phyloP scores from a whole-genome alignment of 2,113 vertebrate species.

The Emberiza fucata region DNA sequence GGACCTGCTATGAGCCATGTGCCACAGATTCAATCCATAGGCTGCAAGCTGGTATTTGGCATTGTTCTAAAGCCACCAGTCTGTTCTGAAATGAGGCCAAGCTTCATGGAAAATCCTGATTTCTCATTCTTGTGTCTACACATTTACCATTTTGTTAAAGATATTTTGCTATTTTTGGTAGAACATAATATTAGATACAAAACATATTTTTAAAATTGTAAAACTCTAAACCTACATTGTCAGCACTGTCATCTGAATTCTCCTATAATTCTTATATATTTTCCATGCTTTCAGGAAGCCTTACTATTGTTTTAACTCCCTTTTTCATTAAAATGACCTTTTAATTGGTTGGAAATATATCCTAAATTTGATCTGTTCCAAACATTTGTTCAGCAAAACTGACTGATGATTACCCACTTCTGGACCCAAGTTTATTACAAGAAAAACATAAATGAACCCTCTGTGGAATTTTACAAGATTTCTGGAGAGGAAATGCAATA shows the following conservation, averaged over 20 bases:
- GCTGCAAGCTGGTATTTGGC: not conserved
- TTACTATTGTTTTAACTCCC: not conserved
- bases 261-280: not conserved
- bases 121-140: not conserved
- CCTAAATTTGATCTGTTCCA: not conserved
- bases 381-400: conserved; percentile 4
- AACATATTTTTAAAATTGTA: not conserved
- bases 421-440: not conserved
- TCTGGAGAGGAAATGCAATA: conserved; percentile 15
- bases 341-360: not conserved
- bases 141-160: not conserved
- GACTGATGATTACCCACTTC: not conserved
- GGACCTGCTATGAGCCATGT: not conserved
- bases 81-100: not conserved
- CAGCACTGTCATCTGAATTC: not conserved
- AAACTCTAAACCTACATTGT: not conserved
- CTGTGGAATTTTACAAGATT: conserved; percentile 11
- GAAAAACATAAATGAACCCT: not conserved
- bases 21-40: not conserved
- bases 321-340: not conserved
- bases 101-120: not conserved
- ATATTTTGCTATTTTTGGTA: not conserved
- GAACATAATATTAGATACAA: not conserved
- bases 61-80: not conserved
- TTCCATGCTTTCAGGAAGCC: not conserved